Conservation (phyloP, 2,113 vertebrate species). For the Arizona elegans region DNA sequence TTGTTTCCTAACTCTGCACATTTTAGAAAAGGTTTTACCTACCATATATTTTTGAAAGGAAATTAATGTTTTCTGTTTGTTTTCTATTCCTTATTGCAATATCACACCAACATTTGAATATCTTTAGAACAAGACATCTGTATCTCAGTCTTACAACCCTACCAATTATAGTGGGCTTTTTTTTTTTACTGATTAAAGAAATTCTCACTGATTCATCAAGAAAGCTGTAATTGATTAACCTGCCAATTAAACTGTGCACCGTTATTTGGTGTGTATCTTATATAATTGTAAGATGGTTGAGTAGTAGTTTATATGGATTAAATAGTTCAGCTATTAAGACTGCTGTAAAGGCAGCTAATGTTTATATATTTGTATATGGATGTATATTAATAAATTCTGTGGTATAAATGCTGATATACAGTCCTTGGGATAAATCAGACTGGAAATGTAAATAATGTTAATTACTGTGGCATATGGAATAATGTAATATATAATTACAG, state of each 20-base stretch:
- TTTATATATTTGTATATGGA: neutral
- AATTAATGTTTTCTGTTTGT: neutral
- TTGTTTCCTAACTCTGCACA: neutral
- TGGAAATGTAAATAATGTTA: constrained; percentile 27
- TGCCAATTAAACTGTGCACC: neutral
- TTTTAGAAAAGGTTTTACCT: neutral
- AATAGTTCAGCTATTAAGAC: neutral
- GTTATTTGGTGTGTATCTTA: neutral
- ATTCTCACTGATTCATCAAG: constrained; percentile 13
- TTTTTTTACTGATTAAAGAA: neutral
- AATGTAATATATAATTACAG: constrained; percentile 28
- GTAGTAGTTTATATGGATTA: neutral
- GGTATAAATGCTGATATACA: constrained; percentile 2
- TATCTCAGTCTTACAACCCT: neutral
- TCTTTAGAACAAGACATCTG: neutral
- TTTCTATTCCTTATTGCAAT: neutral
- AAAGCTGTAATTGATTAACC: constrained; percentile 13
- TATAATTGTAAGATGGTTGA: neutral
- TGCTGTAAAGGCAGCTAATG: neutral
- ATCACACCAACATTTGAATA: neutral
- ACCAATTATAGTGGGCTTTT: neutral
- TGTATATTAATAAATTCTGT: constrained; percentile 5
- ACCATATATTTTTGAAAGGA: neutral
- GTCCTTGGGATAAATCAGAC: neutral
- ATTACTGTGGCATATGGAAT: constrained; percentile 34